Evolutionary conservation across 2,888 invertebrate species (phyloP).

Genomic region (Pristionchus japonicus): DNA sequence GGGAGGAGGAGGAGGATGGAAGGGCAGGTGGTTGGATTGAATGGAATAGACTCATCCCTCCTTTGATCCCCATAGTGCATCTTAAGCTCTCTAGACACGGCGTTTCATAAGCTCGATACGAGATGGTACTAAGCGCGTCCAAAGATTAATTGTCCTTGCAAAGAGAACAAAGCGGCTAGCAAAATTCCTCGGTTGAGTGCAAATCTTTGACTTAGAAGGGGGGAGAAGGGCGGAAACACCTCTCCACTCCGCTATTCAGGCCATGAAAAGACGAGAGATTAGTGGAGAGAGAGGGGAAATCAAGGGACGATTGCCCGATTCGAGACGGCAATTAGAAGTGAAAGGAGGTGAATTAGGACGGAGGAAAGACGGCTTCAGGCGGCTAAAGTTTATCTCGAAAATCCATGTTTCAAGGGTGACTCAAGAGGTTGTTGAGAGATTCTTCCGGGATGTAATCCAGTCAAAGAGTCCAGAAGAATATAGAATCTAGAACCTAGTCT

Average conservation of each 20-base stretch:
- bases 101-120: background rate
- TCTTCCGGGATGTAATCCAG: background rate
- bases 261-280: background rate
- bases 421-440: background rate
- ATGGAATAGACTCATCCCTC: background rate
- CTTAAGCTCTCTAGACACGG: background rate
- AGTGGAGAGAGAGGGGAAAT: background rate
- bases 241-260: background rate
- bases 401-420: background rate
- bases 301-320: background rate
- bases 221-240: background rate
- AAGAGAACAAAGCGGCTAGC: background rate
- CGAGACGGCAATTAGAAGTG: conserved; percentile 12
- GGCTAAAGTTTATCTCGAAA: background rate
- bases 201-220: background rate
- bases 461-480: too few species aligned
- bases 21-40: background rate
- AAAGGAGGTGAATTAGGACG: conserved; percentile 28
- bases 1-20: background rate
- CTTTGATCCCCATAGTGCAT: background rate
- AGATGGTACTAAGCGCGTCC: background rate
- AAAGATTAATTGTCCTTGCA: background rate
- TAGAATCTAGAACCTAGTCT: too few species aligned
- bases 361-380: background rate
- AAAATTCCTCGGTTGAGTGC: conserved; percentile 2